Evolutionary conservation across 2,797 vertebrate species (phyloP).

Genomic region (Sphenodon punctatus): DNA sequence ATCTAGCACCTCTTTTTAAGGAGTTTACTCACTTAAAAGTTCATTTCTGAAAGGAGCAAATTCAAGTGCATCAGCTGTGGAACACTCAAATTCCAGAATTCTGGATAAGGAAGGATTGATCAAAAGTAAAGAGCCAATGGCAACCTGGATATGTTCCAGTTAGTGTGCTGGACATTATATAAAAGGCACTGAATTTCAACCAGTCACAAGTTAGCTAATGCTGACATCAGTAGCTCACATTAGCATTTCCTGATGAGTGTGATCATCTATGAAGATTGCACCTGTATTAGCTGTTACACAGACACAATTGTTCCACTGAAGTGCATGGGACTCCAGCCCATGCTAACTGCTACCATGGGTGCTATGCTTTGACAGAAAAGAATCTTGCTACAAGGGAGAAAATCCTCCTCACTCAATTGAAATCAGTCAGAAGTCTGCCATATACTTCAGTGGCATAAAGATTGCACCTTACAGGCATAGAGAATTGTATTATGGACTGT

Average conservation of each 20-base stretch:
- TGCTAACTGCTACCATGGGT: too few species aligned
- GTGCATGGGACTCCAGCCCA: too few species aligned
- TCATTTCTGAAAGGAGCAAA: not conserved
- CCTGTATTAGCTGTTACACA: too few species aligned
- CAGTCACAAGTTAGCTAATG: not conserved
- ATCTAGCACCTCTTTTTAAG: not conserved
- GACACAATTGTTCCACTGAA: too few species aligned
- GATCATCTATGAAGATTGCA: too few species aligned
- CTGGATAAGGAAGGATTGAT: not conserved
- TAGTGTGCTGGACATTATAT: not conserved
- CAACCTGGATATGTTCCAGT: not conserved
- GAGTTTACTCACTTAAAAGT: not conserved
- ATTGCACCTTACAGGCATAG: too few species aligned
- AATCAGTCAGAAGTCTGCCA: too few species aligned
- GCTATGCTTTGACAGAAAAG: too few species aligned
- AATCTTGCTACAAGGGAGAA: too few species aligned
- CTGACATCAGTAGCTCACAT: not conserved
- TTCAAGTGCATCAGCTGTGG: not conserved
- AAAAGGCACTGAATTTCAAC: not conserved
- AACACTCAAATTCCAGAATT: not conserved
- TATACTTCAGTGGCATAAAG: too few species aligned
- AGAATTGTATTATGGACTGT: not conserved
- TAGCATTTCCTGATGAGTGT: too few species aligned
- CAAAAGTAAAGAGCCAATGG: not conserved
- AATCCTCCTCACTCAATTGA: too few species aligned